Percentiles rank a stretch among this genome's conserved stretches.
Evolutionary conservation across 2,888 invertebrate genomes (phyloP).

Genomic region (Elegia similella): DNA sequence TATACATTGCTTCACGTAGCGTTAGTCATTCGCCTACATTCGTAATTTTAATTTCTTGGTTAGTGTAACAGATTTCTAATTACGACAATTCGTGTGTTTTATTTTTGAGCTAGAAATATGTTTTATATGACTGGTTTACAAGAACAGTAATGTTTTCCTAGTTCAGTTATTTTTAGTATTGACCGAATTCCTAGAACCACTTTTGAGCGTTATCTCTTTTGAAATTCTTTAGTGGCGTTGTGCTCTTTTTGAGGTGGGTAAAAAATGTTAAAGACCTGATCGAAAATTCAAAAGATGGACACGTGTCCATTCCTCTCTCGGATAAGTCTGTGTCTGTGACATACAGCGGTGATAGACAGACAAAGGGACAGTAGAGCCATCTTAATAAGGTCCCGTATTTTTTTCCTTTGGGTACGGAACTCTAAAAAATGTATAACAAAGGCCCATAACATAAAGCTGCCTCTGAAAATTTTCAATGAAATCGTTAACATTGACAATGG

Average conservation of each 20-base stretch:
- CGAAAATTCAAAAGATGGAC: no score
- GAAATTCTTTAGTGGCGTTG: no score
- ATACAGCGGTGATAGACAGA: no score
- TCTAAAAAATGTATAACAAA: not conserved
- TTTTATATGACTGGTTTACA: not conserved
- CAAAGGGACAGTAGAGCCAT: no score
- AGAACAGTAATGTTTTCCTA: not conserved
- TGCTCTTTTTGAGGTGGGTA: no score
- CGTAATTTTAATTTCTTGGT: slow-evolving; percentile 8
- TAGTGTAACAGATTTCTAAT: slow-evolving; percentile 9
- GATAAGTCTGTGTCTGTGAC: no score
- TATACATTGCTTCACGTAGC: slow-evolving; percentile 35
- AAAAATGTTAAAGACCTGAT: no score
- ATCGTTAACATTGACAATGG: not conserved
- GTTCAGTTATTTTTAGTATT: not conserved
- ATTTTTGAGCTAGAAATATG: not conserved
- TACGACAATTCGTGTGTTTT: not conserved
- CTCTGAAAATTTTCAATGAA: not conserved
- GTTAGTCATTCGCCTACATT: slow-evolving; percentile 25
- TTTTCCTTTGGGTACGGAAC: no score
- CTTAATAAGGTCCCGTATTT: no score
- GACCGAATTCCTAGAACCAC: no score
- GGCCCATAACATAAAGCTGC: not conserved
- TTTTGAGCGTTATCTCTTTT: no score
- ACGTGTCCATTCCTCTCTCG: no score